These are phyloP conservation scores for Heliconius melpomene DNA, from an alignment of 1,140 invertebrate genomes.

Conservation along the genomic window DNA sequence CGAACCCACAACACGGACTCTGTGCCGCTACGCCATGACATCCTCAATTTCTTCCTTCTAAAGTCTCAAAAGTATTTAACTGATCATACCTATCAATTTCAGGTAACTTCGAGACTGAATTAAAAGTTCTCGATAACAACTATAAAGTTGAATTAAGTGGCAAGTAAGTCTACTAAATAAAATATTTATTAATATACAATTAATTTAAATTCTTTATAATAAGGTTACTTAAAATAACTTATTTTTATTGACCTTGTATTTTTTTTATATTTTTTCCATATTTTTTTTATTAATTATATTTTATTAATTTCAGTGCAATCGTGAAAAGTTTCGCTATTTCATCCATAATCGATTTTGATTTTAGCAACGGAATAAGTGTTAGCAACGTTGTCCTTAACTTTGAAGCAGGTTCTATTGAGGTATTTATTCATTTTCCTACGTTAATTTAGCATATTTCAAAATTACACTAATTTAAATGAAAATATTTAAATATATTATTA, in stretches of 20 bases:
- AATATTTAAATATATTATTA: too few species aligned
- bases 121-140: neutral
- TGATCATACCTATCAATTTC: neutral
- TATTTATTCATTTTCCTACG: neutral
- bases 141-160: conserved; percentile 2
- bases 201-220: too few species aligned
- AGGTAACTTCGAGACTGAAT: neutral
- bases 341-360: neutral
- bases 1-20: too few species aligned
- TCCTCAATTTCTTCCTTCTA: too few species aligned
- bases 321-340: neutral
- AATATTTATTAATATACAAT: too few species aligned
- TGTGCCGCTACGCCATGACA: too few species aligned
- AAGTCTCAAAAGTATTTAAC: too few species aligned
- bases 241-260: too few species aligned
- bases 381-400: neutral
- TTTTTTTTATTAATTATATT: neutral
- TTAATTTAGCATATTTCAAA: neutral
- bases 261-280: too few species aligned
- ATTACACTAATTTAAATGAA: too few species aligned
- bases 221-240: too few species aligned
- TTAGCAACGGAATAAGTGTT: neutral
- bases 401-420: neutral
- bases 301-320: neutral
- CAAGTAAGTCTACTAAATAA: neutral